Percentiles rank a stretch among this genome's conserved stretches.
Conservation (phyloP, 2,113 vertebrate species). For the Serilophus lunatus region DNA sequence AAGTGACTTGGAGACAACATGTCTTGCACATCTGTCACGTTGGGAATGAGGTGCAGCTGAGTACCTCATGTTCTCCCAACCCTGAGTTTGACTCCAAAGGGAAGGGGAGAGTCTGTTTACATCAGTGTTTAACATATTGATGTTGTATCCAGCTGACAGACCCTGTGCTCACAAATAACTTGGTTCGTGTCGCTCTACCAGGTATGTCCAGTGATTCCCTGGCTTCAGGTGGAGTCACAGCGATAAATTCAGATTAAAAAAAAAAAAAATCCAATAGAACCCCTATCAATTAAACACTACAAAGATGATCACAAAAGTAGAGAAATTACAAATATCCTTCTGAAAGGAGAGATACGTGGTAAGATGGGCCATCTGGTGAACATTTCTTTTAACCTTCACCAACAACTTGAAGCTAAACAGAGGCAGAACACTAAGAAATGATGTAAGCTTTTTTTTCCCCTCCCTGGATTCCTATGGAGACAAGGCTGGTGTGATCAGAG, state of each 20-base stretch:
- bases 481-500: background rate
- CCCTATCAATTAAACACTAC: background rate
- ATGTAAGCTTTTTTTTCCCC: background rate
- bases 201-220: background rate
- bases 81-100: background rate
- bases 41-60: background rate
- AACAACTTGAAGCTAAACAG: conserved; percentile 51
- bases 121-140: background rate
- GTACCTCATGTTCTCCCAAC: background rate
- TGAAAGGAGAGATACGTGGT: background rate
- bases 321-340: background rate
- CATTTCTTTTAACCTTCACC: conserved; percentile 41
- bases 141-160: background rate
- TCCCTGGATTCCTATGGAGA: background rate
- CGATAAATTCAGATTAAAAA: background rate
- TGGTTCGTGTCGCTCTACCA: background rate
- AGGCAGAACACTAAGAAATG: conserved; percentile 31
- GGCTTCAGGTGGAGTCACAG: background rate
- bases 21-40: background rate
- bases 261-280: background rate
- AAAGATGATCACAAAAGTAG: background rate
- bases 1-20: background rate
- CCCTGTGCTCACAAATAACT: background rate
- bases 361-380: conserved; percentile 53
- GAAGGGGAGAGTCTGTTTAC: background rate